A percentile compares a stretch with the other conserved stretches of the same genome.
Evolutionary conservation across 2,113 vertebrate genomes (phyloP).

Genomic region (Cacatua alba): DNA sequence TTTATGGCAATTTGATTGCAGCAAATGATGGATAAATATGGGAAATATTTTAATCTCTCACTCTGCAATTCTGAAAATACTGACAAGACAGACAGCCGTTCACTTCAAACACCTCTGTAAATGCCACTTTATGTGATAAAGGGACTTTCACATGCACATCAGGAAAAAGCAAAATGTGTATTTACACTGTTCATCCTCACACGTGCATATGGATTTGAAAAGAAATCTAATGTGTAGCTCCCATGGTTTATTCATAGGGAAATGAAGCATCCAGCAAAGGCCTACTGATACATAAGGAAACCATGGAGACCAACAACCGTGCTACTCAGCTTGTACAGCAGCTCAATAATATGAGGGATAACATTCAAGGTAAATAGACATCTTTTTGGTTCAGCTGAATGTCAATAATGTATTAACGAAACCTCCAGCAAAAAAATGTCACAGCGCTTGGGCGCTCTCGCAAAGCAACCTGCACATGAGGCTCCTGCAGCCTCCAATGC

Average conservation of each 20-base stretch:
- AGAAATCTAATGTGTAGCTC: constrained; percentile 54
- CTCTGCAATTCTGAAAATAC: constrained; percentile 8
- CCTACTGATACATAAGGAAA: constrained; percentile 77
- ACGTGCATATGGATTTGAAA: neutral
- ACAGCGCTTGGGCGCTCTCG: neutral
- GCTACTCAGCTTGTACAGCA: constrained; percentile 82
- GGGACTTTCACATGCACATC: neutral
- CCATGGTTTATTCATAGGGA: constrained; percentile 80
- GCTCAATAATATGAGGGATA: constrained; percentile 78
- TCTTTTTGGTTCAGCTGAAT: neutral
- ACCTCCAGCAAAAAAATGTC: neutral
- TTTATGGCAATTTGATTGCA: constrained; percentile 24
- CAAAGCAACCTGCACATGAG: neutral
- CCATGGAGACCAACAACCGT: constrained; percentile 73
- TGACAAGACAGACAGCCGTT: neutral
- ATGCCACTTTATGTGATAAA: constrained; percentile 30
- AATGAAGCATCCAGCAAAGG: constrained; percentile 73
- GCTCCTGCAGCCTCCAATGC: neutral
- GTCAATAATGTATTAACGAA: neutral
- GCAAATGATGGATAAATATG: constrained; percentile 1
- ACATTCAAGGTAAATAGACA: constrained; percentile 84
- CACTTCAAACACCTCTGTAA: neutral
- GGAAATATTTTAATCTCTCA: constrained; percentile 22
- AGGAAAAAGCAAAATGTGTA: constrained; percentile 9
- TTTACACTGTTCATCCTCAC: neutral